Evolutionary conservation across 2,888 invertebrate genomes (phyloP).

Genomic region (Rutpela maculata): DNA sequence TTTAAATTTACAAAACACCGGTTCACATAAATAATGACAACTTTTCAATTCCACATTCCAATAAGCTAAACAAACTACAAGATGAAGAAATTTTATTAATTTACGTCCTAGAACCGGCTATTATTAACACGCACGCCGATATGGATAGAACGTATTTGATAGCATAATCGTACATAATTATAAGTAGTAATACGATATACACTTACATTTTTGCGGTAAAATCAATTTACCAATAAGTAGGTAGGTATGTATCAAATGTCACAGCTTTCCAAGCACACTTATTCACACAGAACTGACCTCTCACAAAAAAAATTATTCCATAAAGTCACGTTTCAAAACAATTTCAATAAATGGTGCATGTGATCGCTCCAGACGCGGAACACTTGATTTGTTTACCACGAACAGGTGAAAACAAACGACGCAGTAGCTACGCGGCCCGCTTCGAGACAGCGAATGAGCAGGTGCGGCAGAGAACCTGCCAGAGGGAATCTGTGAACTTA

Average conservation of each 20-base stretch:
- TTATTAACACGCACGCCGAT: not conserved
- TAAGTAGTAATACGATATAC: slow-evolving; percentile 11
- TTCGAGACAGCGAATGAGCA: slow-evolving; percentile 45
- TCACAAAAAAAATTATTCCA: not conserved
- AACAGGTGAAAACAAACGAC: slow-evolving; percentile 43
- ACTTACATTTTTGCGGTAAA: slow-evolving; percentile 30
- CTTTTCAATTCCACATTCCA: slow-evolving; percentile 55
- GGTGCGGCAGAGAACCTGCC: slow-evolving; percentile 58
- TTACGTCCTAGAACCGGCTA: slow-evolving; percentile 2
- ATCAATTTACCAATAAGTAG: slow-evolving; percentile 8
- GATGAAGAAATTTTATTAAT: not conserved
- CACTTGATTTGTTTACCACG: slow-evolving; percentile 36
- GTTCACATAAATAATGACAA: slow-evolving; percentile 53
- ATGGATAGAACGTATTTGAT: not conserved
- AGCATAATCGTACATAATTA: not conserved
- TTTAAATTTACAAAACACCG: slow-evolving; percentile 23
- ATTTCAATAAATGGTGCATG: slow-evolving; percentile 10
- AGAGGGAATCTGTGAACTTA: slow-evolving; percentile 64
- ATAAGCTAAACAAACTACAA: slow-evolving; percentile 8
- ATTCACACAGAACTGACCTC: slow-evolving; percentile 15
- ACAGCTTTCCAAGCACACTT: not conserved
- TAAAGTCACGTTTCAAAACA: slow-evolving; percentile 9
- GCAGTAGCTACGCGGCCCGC: slow-evolving; percentile 35
- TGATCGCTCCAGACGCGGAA: not conserved
- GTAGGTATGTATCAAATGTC: not conserved